Evolutionary conservation across 2,888 invertebrate species (phyloP), one percentile per base, ranked within the genome.

Genomic region (Tethea ocularis): DNA sequence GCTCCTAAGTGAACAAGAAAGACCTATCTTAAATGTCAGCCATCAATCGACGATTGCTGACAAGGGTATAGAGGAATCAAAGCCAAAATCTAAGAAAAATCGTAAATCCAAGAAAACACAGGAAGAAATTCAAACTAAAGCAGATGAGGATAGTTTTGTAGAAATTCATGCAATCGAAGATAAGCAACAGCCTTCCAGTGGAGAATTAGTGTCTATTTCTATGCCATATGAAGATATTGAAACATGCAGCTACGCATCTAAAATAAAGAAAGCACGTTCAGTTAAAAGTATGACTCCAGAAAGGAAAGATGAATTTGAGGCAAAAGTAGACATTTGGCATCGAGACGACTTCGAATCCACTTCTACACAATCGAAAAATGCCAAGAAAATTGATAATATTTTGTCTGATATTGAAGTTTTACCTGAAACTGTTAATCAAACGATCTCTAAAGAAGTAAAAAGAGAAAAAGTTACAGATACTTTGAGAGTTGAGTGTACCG

Each of bases 121-220:
- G 41, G 91, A 92, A 8, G 90, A 89, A 24, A 64, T 72, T 38
- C 81, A 83, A 57, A 64, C 78, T 13, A 86, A 86, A 70, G 83
- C 82, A 6, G 89, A 88, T 60, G 92, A 91, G 58, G 89, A 93
- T 57, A 91, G 90, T 66, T 93, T 93, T 68, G 84, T 93, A 51
- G 93, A 93, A 77, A 93, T 93, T 72, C 93, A 92, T 63, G 86
- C 89, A 0, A 92, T 93, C 41, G 91, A 92, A 66, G 89, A 91
- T 57, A 88, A 87, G 58, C 82, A 84, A 46, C 83, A 84, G 58
- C 71, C 72, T 24, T 81, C 81, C 46, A 87, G 86, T 61, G 87
- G 85, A 13, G 90, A 91, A 29, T 66, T 93, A 65, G 93, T 93
- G 6, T 87, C 91, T 8, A 91, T 93, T 64, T 91, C 92, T 15